Evolutionary conservation across 2,888 invertebrate species (phyloP).

Genomic region (Octonoba sinensis): DNA sequence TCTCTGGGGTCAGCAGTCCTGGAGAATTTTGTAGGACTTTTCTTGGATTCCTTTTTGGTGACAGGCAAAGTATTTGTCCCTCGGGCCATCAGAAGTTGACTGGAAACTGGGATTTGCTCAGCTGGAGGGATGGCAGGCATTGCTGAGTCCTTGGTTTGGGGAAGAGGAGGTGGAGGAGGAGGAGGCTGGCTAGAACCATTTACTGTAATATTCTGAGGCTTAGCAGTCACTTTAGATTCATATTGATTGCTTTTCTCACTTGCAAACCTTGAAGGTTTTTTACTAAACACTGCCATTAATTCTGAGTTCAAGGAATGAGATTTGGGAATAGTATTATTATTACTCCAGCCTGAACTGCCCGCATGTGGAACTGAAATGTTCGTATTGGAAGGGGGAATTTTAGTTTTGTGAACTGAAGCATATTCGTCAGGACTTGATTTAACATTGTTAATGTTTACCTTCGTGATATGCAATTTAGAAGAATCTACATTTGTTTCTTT

Average conservation of each 20-base stretch:
- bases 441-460: slow-evolving; percentile 45
- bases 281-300: slow-evolving; percentile 47
- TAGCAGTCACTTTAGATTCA: not conserved
- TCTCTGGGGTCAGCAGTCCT: slow-evolving; percentile 76
- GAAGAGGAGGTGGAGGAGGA: slow-evolving; percentile 59
- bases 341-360: slow-evolving; percentile 1
- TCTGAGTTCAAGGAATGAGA: slow-evolving; percentile 52
- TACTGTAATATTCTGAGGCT: slow-evolving; percentile 31
- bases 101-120: slow-evolving; percentile 55
- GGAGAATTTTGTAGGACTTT: slow-evolving; percentile 47
- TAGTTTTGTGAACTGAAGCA: not conserved
- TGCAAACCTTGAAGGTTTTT: slow-evolving; percentile 22
- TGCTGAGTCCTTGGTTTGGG: slow-evolving; percentile 21
- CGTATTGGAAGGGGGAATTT: slow-evolving; percentile 17
- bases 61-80: slow-evolving; percentile 34
- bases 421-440: slow-evolving; percentile 9
- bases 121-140: slow-evolving; percentile 60
- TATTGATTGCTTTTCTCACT: slow-evolving; percentile 15
- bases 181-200: slow-evolving; percentile 45
- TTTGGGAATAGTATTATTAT: slow-evolving; percentile 46
- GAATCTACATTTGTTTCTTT: slow-evolving; percentile 32
- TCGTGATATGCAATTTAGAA: slow-evolving; percentile 60
- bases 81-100: slow-evolving; percentile 51
- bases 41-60: slow-evolving; percentile 44
- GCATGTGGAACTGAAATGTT: not conserved